phyloP scores from a whole-genome alignment of 2,888 invertebrate genomes.

The Aphidoletes aphidimyza region DNA sequence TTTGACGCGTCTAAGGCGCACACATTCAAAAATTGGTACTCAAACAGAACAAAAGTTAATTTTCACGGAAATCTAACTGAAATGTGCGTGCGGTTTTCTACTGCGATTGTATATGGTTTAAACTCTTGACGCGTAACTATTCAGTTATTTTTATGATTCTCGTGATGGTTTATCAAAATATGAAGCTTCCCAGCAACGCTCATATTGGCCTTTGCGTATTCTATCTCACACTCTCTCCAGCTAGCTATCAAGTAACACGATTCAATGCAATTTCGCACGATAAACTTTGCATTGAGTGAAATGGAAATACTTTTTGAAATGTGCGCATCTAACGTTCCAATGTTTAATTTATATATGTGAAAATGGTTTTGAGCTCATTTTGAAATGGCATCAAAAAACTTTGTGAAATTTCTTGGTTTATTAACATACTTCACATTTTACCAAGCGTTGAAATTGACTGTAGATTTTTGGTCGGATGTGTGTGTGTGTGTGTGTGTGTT shows the following conservation, averaged over 20 bases:
- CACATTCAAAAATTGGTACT: constrained; percentile 13
- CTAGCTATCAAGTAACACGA: background rate
- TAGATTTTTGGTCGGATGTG: too few relatives aligned
- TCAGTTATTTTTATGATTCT: background rate
- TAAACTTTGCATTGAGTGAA: constrained; percentile 22
- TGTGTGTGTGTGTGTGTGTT: too few relatives aligned
- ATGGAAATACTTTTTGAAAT: background rate
- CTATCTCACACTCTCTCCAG: too few relatives aligned
- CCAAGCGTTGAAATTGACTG: too few relatives aligned
- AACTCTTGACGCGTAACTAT: too few relatives aligned
- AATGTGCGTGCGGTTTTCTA: constrained; percentile 6
- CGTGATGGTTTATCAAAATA: background rate
- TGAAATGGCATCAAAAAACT: constrained; percentile 12
- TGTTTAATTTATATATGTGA: background rate
- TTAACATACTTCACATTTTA: background rate
- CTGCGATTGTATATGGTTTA: background rate
- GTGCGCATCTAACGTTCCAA: background rate
- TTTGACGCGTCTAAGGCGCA: constrained; percentile 11
- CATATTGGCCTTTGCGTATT: too few relatives aligned
- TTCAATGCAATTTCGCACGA: background rate
- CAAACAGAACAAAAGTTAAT: constrained; percentile 13
- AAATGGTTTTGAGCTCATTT: background rate
- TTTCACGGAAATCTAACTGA: background rate
- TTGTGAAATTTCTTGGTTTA: background rate
- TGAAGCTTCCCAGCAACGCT: background rate